These are phyloP conservation scores for Eristalis intricaria DNA, from an alignment of 2,888 invertebrate genomes.

Conservation along the genomic window DNA sequence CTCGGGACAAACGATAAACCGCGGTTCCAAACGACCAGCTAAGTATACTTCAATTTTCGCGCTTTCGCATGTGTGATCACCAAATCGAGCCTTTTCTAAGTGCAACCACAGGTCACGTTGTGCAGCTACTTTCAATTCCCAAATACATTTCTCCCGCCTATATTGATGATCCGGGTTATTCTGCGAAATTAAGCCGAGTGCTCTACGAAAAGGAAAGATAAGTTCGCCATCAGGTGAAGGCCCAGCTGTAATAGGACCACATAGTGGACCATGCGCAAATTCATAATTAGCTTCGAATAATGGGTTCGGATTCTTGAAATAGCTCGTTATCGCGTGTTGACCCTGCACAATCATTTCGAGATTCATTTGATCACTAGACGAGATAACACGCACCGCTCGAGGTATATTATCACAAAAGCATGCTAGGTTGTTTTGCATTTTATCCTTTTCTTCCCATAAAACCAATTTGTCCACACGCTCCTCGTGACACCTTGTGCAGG, in stretches of 20 bases:
- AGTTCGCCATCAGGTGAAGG: constrained; percentile 92
- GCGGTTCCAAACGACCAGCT: constrained; percentile 88
- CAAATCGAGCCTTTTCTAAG: constrained; percentile 92
- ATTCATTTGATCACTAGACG: constrained; percentile 90
- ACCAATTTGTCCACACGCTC: constrained; percentile 92
- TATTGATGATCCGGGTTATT: constrained; percentile 79
- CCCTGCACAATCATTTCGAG: constrained; percentile 92
- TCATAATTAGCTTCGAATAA: constrained; percentile 93
- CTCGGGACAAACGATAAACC: constrained; percentile 91
- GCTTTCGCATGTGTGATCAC: constrained; percentile 92
- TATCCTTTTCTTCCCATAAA: constrained; percentile 89
- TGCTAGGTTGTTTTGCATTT: constrained; percentile 85
- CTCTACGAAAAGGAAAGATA: constrained; percentile 93
- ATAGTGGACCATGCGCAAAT: constrained; percentile 93
- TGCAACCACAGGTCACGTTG: constrained; percentile 93
- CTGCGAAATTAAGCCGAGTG: constrained; percentile 83
- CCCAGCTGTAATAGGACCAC: constrained; percentile 91
- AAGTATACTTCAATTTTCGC: constrained; percentile 92
- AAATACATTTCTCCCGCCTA: constrained; percentile 87
- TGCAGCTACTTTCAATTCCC: constrained; percentile 91
- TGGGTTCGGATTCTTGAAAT: constrained; percentile 92
- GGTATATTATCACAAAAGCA: constrained; percentile 88
- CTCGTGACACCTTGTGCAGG: constrained; percentile 92
- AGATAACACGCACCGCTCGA: constrained; percentile 86
- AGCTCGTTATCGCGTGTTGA: constrained; percentile 91